phyloP scores from a whole-genome alignment of 1,140 invertebrate species.

The Scylla paramamosain region DNA sequence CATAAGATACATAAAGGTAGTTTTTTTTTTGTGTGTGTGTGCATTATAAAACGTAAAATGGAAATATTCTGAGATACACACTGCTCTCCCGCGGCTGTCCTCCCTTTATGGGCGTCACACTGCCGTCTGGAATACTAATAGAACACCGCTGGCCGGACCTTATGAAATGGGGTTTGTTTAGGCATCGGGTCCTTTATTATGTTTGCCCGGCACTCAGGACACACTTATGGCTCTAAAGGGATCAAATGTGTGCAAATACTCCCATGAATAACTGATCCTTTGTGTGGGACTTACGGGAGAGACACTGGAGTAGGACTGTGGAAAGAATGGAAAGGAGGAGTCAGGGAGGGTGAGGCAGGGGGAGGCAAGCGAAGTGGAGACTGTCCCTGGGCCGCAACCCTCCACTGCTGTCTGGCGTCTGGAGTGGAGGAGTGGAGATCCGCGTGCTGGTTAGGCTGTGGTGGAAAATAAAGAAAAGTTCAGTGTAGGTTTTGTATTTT shows the following conservation, averaged over 20 bases:
- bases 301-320: background rate
- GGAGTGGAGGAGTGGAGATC: background rate
- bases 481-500: no score
- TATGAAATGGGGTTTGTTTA: constrained; percentile 11
- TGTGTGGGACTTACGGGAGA: background rate
- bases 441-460: no score
- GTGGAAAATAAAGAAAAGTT: no score
- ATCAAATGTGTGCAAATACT: background rate
- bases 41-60: constrained; percentile 16
- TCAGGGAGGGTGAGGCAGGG: background rate
- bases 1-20: background rate
- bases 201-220: background rate
- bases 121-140: background rate
- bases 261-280: background rate
- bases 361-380: background rate
- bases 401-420: no score
- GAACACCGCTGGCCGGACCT: background rate
- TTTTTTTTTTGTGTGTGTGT: background rate
- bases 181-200: background rate
- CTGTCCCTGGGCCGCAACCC: no score
- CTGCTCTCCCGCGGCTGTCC: background rate
- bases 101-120: background rate
- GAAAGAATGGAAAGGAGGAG: background rate
- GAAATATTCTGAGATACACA: constrained; percentile 5
- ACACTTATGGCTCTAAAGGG: background rate